Evolutionary conservation across 2,113 vertebrate species (phyloP).

Genomic region (Dromas ardeola): DNA sequence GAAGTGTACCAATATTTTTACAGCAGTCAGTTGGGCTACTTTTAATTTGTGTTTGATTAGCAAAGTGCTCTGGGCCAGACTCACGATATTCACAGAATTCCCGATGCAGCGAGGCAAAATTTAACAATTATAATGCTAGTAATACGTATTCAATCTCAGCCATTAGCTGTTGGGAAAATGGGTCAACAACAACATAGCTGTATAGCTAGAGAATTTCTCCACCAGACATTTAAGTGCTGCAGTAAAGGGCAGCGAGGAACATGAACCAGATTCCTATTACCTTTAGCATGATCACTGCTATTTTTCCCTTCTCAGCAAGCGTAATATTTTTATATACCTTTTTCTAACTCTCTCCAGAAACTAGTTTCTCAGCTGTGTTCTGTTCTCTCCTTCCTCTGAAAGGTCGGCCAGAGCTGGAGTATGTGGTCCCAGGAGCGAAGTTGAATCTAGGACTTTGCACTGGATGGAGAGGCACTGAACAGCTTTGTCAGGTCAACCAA

Average conservation of each 20-base stretch:
- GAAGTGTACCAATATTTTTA: background rate
- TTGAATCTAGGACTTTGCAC: background rate
- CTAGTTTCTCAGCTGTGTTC: background rate
- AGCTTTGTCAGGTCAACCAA: background rate
- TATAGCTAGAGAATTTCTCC: background rate
- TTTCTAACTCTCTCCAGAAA: background rate
- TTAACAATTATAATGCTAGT: constrained; percentile 26
- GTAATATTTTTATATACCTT: background rate
- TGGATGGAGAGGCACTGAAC: background rate
- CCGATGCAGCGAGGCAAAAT: background rate
- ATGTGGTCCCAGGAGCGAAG: background rate
- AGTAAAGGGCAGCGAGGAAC: background rate
- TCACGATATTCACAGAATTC: constrained; percentile 28
- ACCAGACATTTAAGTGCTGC: background rate
- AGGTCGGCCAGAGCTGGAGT: background rate
- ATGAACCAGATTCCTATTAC: background rate
- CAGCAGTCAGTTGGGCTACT: constrained; percentile 22
- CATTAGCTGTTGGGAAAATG: constrained; percentile 47
- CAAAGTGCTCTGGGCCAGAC: constrained; percentile 39
- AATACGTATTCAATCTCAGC: background rate
- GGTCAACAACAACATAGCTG: constrained; percentile 37
- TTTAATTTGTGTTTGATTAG: constrained; percentile 65
- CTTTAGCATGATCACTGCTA: background rate
- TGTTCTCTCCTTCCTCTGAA: background rate
- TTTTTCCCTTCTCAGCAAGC: background rate